Evolutionary conservation across 2,888 invertebrate genomes (phyloP), one percentile per base, ranked within the genome.

Genomic region (Pantelozetes paolii): DNA sequence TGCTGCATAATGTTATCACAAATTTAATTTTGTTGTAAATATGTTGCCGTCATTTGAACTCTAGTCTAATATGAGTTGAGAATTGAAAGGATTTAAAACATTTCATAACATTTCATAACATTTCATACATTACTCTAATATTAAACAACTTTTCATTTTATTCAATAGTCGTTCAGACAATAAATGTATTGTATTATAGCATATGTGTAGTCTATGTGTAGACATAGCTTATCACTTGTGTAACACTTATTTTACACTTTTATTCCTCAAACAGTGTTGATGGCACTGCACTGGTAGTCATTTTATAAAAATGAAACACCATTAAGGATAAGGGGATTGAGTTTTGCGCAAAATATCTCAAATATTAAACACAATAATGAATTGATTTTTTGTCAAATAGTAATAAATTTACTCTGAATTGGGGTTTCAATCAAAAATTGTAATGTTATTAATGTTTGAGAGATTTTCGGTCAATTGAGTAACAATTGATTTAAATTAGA

Each of bases 251-350:
- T 64, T 36, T 36, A 36, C 64, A 64, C 64, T n/a, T 64, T 64
- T 64, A 57, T 57, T 57, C 23, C 57, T 28, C 11, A 9, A 28
- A 11, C 20, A 57, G 9, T 57, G 57, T 64, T 57, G 64, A 64
- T 64, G 64, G 36, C n/a, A 36, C 28, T 15, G 57, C 57, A 57
- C 6, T 36, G 6, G 11, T 36, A 50, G 64, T 64, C 32, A 64
- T 64, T 64, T 64, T 64, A 32, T 32, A 64, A 64, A 64, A 64
- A 64, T 64, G 64, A 64, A 64, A 64, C 6, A n/a, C 59, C 64
- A 64, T 64, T 64, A 64, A 64, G 36, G 64, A 64, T 64, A 64
- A 64, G 64, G 64, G 64, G 32, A 64, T 64, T 32, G 64, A 64
- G n/a, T 64, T 64, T 64, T 28, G 6, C n/a, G n/a, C 54, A 2